Percentiles rank a stretch among this genome's conserved stretches.
Conservation (phyloP, 2,113 vertebrate species). For the Cephalopterus ornatus region DNA sequence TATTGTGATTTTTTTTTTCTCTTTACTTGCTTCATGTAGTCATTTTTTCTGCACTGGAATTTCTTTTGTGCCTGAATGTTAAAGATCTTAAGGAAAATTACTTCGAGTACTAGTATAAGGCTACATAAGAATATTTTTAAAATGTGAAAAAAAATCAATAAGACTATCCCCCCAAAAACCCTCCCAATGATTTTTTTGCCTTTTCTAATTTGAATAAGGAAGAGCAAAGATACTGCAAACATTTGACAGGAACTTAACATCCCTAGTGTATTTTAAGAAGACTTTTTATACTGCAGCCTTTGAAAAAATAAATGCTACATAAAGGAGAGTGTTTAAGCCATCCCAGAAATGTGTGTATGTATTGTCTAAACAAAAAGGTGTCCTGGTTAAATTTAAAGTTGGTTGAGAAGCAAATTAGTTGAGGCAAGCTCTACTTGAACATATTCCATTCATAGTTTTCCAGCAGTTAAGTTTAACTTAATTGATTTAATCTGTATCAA, state of each 20-base stretch:
- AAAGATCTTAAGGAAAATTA: not conserved
- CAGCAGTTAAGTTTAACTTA: not conserved
- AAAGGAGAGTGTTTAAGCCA: not conserved
- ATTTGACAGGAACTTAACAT: not conserved
- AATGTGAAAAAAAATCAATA: not conserved
- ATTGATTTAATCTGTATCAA: not conserved
- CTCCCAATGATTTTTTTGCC: not conserved
- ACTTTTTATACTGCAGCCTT: not conserved
- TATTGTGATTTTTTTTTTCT: not conserved
- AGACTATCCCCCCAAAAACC: rapidly evolving
- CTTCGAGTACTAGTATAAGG: not conserved
- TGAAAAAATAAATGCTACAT: not conserved
- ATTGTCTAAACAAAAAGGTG: not conserved
- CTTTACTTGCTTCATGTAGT: not conserved
- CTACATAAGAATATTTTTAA: not conserved
- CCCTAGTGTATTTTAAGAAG: not conserved
- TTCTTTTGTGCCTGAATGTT: not conserved
- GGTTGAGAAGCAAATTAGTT: not conserved
- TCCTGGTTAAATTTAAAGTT: not conserved
- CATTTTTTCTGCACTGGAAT: not conserved
- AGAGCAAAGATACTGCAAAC: not conserved
- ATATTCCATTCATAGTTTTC: not conserved
- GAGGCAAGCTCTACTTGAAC: not conserved
- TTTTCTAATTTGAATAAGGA: not conserved
- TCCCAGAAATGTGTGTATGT: not conserved